phyloP scores from a whole-genome alignment of 1,140 invertebrate species.

The Lucilia sericata region DNA sequence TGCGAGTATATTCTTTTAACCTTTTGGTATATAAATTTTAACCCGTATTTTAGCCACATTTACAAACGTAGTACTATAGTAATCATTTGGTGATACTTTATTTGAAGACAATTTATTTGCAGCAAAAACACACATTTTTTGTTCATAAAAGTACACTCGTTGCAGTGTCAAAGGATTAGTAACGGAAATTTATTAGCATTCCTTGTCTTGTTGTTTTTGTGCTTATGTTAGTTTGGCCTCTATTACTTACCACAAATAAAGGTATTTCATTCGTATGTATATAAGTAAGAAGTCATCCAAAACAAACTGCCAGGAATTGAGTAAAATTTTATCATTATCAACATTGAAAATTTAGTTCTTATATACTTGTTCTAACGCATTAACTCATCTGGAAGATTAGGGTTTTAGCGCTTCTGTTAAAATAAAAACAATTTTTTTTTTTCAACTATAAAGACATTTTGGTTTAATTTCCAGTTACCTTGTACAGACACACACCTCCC shows the following conservation, averaged over 20 bases:
- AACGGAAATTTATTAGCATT: slow-evolving; percentile 44
- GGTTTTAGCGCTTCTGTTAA: background rate
- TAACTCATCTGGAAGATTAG: background rate
- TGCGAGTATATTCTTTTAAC: slow-evolving; percentile 35
- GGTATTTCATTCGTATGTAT: background rate
- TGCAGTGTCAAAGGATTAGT: slow-evolving; percentile 39
- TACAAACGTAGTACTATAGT: slow-evolving; percentile 2
- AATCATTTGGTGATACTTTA: slow-evolving; percentile 36
- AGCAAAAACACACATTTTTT: background rate
- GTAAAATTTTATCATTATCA: background rate
- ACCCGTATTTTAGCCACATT: slow-evolving; percentile 10
- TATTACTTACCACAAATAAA: background rate
- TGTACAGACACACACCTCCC: no score
- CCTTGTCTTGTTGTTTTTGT: background rate
- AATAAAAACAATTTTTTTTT: no score
- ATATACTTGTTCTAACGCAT: no score
- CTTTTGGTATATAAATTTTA: slow-evolving; percentile 37
- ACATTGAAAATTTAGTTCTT: no score
- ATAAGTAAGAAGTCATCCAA: background rate
- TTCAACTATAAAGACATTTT: no score
- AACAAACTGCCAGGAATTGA: background rate
- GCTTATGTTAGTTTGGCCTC: background rate
- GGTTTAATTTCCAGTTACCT: no score
- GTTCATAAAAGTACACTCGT: background rate
- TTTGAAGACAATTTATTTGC: background rate